These are phyloP conservation scores for Lepeophtheirus nordmannii DNA, from an alignment of 2,888 invertebrate genomes.

Conservation along the genomic window DNA sequence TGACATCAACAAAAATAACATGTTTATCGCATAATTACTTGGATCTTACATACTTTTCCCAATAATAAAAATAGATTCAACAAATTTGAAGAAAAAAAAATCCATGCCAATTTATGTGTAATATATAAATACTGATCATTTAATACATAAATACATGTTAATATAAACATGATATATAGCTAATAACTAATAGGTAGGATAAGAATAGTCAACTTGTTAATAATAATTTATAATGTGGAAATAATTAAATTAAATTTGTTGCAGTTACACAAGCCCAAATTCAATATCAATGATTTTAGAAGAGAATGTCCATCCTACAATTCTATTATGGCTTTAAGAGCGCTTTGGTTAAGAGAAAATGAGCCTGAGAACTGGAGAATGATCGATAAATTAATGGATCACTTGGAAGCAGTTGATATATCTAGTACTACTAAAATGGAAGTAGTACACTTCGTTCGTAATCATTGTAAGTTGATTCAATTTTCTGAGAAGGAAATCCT, in stretches of 20 bases:
- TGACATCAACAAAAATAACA: neutral
- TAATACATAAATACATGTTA: too few species aligned
- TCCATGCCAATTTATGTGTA: too few species aligned
- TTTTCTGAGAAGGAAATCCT: slow-evolving; percentile 18
- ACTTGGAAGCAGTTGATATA: neutral
- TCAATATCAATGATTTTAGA: slow-evolving; percentile 10
- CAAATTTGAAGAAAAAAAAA: too few species aligned
- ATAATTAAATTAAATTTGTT: too few species aligned
- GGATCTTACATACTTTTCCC: neutral
- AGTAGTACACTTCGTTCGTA: slow-evolving; percentile 3
- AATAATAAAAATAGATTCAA: neutral
- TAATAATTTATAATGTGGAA: too few species aligned
- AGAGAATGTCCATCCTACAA: slow-evolving; percentile 17
- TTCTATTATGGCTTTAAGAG: neutral
- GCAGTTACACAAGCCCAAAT: neutral
- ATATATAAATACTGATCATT: too few species aligned
- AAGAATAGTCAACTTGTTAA: too few species aligned
- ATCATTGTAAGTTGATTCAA: slow-evolving; percentile 9
- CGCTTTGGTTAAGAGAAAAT: slow-evolving; percentile 13
- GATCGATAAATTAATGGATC: slow-evolving; percentile 13
- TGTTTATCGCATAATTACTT: neutral
- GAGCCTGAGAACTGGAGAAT: neutral
- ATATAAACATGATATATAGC: too few species aligned
- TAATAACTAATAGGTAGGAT: too few species aligned
- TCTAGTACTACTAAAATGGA: neutral